Percentiles rank a stretch among this genome's conserved stretches.
Conservation (phyloP, 2,888 invertebrate species). For the Dicranocentrus wangi region DNA sequence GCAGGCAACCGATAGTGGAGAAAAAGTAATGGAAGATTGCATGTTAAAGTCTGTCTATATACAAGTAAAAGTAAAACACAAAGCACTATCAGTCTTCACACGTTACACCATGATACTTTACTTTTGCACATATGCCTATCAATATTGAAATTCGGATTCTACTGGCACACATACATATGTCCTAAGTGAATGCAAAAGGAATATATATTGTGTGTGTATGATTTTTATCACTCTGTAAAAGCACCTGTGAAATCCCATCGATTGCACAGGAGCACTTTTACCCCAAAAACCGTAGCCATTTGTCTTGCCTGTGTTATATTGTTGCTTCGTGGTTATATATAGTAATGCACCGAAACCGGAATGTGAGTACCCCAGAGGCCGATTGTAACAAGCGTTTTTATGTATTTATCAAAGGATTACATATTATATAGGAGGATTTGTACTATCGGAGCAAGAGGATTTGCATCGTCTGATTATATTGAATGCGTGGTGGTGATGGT, state of each 20-base stretch:
- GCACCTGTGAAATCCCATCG: slow-evolving; percentile 37
- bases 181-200: too few species aligned
- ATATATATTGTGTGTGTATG: neutral
- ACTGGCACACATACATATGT: too few species aligned
- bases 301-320: too few species aligned
- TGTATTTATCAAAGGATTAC: neutral
- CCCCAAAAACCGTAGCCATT: slow-evolving; percentile 2
- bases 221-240: slow-evolving; percentile 26
- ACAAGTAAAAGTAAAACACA: neutral
- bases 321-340: too few species aligned
- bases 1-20: neutral
- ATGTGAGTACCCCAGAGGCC: neutral
- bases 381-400: neutral
- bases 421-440: neutral
- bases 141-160: too few species aligned
- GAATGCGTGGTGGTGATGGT: neutral
- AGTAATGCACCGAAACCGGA: neutral
- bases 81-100: too few species aligned
- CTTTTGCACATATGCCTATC: neutral
- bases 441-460: too few species aligned
- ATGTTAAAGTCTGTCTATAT: neutral
- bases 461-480: too few species aligned
- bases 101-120: too few species aligned
- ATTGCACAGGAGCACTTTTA: neutral
- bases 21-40: neutral